Evolutionary conservation across 2,888 invertebrate species (phyloP).

Genomic region (Prionchulus punctatus): DNA sequence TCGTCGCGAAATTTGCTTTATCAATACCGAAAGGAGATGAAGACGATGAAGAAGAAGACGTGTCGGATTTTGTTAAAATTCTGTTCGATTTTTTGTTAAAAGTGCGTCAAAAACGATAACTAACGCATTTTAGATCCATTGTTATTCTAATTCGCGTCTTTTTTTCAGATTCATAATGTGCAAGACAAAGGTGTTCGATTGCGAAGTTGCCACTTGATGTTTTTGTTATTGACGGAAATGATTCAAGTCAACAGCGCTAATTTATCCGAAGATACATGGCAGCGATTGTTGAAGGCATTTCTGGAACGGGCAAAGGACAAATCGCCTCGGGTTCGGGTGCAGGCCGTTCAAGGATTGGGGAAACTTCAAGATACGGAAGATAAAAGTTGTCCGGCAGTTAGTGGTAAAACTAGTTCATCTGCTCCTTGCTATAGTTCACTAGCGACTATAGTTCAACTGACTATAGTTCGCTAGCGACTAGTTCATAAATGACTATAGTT

Average conservation of each 20-base stretch:
- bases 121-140: no score
- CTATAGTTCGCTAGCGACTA: no score
- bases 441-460: no score
- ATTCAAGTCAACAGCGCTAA: slow-evolving; percentile 59
- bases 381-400: slow-evolving; percentile 55
- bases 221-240: slow-evolving; percentile 54
- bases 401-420: no score
- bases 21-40: no score
- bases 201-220: slow-evolving; percentile 59
- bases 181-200: slow-evolving; percentile 47
- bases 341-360: slow-evolving; percentile 59
- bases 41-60: no score
- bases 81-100: no score
- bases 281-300: slow-evolving; percentile 53
- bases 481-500: no score
- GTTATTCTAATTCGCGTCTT: no score
- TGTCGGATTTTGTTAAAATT: no score
- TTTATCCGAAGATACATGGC: slow-evolving; percentile 49
- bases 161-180: slow-evolving; percentile 38
- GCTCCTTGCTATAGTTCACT: no score
- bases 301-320: slow-evolving; percentile 51
- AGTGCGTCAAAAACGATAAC: no score
- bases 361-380: slow-evolving; percentile 62
- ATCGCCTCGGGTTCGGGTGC: slow-evolving; percentile 55
- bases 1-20: slow-evolving; percentile 1